phyloP scores from a whole-genome alignment of 2,888 invertebrate genomes.

The Hylaea fasciaria region DNA sequence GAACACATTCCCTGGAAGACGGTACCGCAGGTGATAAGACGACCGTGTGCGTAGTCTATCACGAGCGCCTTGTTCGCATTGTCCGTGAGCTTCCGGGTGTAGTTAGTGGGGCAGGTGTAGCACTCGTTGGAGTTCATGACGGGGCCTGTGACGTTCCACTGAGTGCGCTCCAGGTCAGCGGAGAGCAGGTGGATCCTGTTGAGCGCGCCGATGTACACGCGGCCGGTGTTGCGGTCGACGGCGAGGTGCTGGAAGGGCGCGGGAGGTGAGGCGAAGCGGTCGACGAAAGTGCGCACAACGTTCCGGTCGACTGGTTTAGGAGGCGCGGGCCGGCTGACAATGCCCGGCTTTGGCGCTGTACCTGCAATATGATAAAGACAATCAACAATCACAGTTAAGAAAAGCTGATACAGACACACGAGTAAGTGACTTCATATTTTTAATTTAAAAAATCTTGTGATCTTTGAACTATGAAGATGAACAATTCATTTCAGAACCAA shows the following conservation, averaged over 20 bases:
- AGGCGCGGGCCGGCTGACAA: constrained; percentile 68
- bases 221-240: constrained; percentile 95
- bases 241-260: constrained; percentile 95
- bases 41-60: constrained; percentile 95
- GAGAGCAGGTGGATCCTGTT: constrained; percentile 96
- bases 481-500: no score
- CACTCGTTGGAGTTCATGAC: constrained; percentile 95
- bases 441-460: no score
- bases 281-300: constrained; percentile 88
- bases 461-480: no score
- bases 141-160: constrained; percentile 93
- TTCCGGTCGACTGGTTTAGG: constrained; percentile 83
- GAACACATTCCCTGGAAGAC: constrained; percentile 96
- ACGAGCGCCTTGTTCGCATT: constrained; percentile 97
- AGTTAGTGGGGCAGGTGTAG: constrained; percentile 91
- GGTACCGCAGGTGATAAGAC: constrained; percentile 96
- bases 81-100: constrained; percentile 91
- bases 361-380: no score
- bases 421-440: no score
- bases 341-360: no score
- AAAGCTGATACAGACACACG: no score
- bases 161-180: constrained; percentile 92
- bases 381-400: no score
- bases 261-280: constrained; percentile 85
- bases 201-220: constrained; percentile 94